Percentiles rank a stretch among this genome's conserved stretches.
Conservation (phyloP, 2,797 vertebrate species). For the Rhincodon typus region DNA sequence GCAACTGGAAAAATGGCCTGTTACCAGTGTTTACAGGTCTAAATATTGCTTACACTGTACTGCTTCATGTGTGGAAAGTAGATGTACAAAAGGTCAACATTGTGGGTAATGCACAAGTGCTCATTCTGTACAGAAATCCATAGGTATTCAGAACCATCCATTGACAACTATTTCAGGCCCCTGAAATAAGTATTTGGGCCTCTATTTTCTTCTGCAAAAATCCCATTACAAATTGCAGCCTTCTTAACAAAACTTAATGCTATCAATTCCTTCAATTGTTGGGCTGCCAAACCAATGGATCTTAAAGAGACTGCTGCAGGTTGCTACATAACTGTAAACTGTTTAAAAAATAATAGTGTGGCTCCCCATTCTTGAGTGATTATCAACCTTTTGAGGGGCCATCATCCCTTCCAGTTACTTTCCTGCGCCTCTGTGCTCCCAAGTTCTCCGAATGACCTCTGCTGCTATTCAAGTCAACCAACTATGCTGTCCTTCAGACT, state of each 20-base stretch:
- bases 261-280: background rate
- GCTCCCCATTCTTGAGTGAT: background rate
- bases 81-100: background rate
- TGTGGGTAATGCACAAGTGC: background rate
- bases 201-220: background rate
- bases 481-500: background rate
- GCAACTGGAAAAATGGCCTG: background rate
- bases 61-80: background rate
- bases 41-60: background rate
- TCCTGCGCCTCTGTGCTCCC: background rate
- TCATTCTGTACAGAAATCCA: background rate
- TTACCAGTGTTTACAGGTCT: background rate
- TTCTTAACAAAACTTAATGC: background rate
- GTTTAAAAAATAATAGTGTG: too few species aligned
- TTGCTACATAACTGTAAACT: too few species aligned
- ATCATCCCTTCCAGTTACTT: too few species aligned
- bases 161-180: background rate
- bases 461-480: too few species aligned
- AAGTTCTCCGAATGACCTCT: background rate
- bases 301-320: background rate
- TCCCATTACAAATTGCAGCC: background rate
- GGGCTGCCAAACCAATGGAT: background rate
- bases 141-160: background rate
- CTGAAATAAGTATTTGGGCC: background rate
- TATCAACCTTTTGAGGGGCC: too few species aligned